Percentiles rank a stretch among this genome's conserved stretches.
Conservation (phyloP, 2,113 vertebrate species). For the Acanthochromis polyacanthus region DNA sequence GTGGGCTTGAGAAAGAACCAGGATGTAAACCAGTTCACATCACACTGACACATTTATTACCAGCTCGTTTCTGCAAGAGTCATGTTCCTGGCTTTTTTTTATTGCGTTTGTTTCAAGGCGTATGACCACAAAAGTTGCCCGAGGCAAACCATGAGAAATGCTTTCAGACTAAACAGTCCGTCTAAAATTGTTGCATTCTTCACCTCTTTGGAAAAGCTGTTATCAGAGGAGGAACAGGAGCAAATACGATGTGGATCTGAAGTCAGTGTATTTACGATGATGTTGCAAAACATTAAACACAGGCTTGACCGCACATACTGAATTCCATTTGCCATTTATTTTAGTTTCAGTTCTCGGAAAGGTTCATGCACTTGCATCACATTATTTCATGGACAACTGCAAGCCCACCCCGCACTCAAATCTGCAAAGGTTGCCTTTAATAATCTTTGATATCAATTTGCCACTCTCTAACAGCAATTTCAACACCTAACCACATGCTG, state of each 20-base stretch:
- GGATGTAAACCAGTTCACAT: slow-evolving; percentile 49
- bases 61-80: slow-evolving; percentile 46
- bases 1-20: slow-evolving; percentile 20
- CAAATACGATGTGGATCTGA: slow-evolving; percentile 28
- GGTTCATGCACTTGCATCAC: slow-evolving; percentile 24
- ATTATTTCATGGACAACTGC: slow-evolving; percentile 37
- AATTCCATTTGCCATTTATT: slow-evolving; percentile 12
- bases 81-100: slow-evolving; percentile 62
- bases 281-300: slow-evolving; percentile 5
- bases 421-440: slow-evolving; percentile 14
- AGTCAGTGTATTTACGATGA: slow-evolving; percentile 6
- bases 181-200: slow-evolving; percentile 12
- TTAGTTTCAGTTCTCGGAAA: slow-evolving; percentile 18
- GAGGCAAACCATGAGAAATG: slow-evolving; percentile 27
- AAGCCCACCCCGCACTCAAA: slow-evolving; percentile 5
- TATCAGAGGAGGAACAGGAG: slow-evolving; percentile 14
- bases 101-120: slow-evolving; percentile 56
- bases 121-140: slow-evolving; percentile 38
- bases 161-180: slow-evolving; percentile 53
- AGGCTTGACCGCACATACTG: background rate
- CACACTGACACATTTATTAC: slow-evolving; percentile 59
- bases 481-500: slow-evolving; percentile 46
- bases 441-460: slow-evolving; percentile 24
- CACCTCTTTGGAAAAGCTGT: slow-evolving; percentile 7
- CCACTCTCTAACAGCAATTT: slow-evolving; percentile 40